Base-by-base conservation (phyloP, 2,797 vertebrate species). In the Astyanax mexicanus region DNA sequence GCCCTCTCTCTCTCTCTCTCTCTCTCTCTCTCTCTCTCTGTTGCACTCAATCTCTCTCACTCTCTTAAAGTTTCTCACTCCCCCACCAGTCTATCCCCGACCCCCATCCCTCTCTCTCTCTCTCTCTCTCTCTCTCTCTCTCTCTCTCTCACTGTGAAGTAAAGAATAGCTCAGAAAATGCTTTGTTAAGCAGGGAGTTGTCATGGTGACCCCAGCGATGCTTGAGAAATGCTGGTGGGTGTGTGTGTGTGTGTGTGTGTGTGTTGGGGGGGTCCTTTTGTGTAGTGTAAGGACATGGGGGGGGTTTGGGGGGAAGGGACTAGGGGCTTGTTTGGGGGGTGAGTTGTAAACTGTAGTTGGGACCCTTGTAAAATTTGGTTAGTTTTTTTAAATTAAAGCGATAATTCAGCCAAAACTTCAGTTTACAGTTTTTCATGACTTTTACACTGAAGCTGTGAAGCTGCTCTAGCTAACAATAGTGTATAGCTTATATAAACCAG, bases 141-240 rank as follows among this genome's bases (percentile, higher is more conserved):
- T 67, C 54, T 52, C 66, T 74, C 37, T 6, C 79, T 77, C 79
- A 52, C 83, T 88, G 89, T 89, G 86, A 88, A 86, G 89, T 83
- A 86, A 84, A 92, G 91, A 93, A 93, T 93, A 90, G 89, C 86
- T 86, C 90, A 90, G 92, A 95, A 94, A 95, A 93, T 93, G 93
- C 94, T 95, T 95, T 95, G 94, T 96, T 93, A 93, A 89, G 87
- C 84, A 80, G 86, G 79, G 68, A 86, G 95, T 95, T 94, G 92
- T 92, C 91, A 95, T 96, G 93, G 94, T 87, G 91, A 95, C 85
- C 85, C 89, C 81, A 89, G 92, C 90, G 90, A 91, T 92, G 92
- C 77, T 86, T 91, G 88, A 94, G 91, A 92, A 88, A 92, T 92
- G 91, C 89, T 91, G 88, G 88, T 91, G 90, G 90, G 92, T 92